Base-by-base conservation (phyloP, 2,888 invertebrate species). In the Sinopyrophorus schimmeli region DNA sequence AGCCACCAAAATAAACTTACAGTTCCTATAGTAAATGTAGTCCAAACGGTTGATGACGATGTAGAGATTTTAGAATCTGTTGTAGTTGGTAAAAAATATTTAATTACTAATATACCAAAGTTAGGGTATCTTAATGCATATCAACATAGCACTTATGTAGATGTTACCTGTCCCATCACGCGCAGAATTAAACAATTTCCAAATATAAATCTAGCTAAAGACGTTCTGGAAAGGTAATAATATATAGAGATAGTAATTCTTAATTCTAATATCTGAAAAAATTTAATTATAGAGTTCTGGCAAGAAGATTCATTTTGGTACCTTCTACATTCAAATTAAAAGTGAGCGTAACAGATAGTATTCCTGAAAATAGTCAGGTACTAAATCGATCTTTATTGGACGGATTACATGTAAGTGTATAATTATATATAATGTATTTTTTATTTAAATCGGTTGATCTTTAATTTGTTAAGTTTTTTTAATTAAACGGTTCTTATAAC, bases 341-440 rank as follows among this genome's bases (percentile, higher is more conserved):
- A 35, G 55, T 69, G 10, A 57, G 61, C 2, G 59, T 65, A 26
- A 20, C 62, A 28, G 55, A 54, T 1, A 35, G 60, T 1, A 27
- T 68, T 12, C 65, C 67, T 12, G 9, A 15, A 3, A 17, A 38
- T n/a, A 16, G 28, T 18, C 40, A 40, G 26, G 27, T 39, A 1
- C 62, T 70, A 3, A 55, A 69, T 48, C 42, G 55, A 1, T 57
- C 59, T 11, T 58, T 58, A 32, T 50, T 72, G 12, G 64, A 60
- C 31, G 70, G 70, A 32, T 65, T 63, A 51, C 68, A 67, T 57
- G 73, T 73, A 63, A 66, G 70, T 68, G 38, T 27, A 18, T 32
- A n/a, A n/a, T n/a, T n/a, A n/a, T n/a, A n/a, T n/a, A n/a, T n/a
- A n/a, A n/a, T n/a, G n/a, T n/a, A n/a, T n/a, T n/a, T n/a, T n/a